Percentiles rank a stretch among this genome's conserved stretches.
phyloP scores from a whole-genome alignment of 2,888 invertebrate genomes.

The Bedellia somnulentella region DNA sequence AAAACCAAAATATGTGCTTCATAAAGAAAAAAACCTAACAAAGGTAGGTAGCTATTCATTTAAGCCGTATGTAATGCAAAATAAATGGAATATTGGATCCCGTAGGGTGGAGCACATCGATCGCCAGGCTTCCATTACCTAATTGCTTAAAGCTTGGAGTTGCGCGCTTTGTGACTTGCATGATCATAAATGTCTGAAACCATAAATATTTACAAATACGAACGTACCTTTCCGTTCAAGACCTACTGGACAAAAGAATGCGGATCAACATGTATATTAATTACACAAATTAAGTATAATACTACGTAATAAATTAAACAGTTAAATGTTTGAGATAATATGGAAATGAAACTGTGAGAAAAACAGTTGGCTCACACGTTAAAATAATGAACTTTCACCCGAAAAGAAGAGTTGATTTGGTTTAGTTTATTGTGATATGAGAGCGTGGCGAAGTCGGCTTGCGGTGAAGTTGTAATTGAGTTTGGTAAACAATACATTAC shows the following conservation, averaged over 20 bases:
- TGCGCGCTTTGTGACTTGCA: background rate
- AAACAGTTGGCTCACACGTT: too few species aligned
- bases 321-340: too few species aligned
- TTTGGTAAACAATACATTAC: constrained; percentile 54
- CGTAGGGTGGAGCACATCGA: constrained; percentile 12
- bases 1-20: too few species aligned
- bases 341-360: too few species aligned
- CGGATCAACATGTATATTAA: constrained; percentile 5
- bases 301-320: too few species aligned
- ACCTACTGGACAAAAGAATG: constrained; percentile 8
- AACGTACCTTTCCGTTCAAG: constrained; percentile 8
- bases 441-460: constrained; percentile 13
- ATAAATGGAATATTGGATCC: too few species aligned
- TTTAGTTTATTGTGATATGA: constrained; percentile 40
- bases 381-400: constrained; percentile 56
- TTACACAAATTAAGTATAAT: too few species aligned
- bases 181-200: constrained; percentile 2
- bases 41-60: too few species aligned
- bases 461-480: constrained; percentile 23
- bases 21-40: too few species aligned
- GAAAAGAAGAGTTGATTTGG: constrained; percentile 37
- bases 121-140: constrained; percentile 21
- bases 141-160: constrained; percentile 21
- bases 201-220: background rate
- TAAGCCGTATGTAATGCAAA: too few species aligned